Conservation (phyloP, 2,888 invertebrate species). For the Conistra vaccinii region DNA sequence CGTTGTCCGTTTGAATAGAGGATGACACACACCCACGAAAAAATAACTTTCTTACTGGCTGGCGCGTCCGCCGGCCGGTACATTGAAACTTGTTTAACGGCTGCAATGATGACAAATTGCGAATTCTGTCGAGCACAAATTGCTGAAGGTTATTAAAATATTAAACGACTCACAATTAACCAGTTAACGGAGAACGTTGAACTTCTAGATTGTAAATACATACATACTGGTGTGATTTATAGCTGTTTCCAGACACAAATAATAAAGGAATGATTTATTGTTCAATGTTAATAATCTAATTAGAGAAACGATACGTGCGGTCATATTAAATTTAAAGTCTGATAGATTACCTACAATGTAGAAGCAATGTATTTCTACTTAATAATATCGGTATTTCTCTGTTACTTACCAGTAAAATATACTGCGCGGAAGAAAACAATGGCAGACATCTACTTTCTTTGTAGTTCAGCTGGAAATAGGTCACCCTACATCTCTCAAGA, state of each 20-base stretch:
- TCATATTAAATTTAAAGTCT: slow-evolving; percentile 20
- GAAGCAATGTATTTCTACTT: neutral
- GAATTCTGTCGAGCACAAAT: slow-evolving; percentile 51
- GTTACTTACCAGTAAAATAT: slow-evolving; percentile 7
- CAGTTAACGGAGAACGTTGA: slow-evolving; percentile 52
- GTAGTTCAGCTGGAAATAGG: slow-evolving; percentile 21
- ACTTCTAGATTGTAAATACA: slow-evolving; percentile 54
- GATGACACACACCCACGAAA: slow-evolving; percentile 78
- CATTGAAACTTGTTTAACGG: slow-evolving; percentile 80
- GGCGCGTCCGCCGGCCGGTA: slow-evolving; percentile 59
- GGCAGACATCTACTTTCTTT: neutral
- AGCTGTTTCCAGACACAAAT: slow-evolving; percentile 35
- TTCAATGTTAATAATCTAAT: slow-evolving; percentile 28
- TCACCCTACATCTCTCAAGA: slow-evolving; percentile 5
- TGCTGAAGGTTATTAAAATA: slow-evolving; percentile 54
- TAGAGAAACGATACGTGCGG: slow-evolving; percentile 33
- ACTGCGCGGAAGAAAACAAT: slow-evolving; percentile 10
- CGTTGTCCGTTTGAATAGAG: slow-evolving; percentile 62
- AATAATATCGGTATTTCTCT: neutral
- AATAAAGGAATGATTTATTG: slow-evolving; percentile 41
- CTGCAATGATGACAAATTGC: slow-evolving; percentile 67
- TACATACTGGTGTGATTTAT: slow-evolving; percentile 35
- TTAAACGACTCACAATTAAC: slow-evolving; percentile 58
- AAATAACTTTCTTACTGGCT: slow-evolving; percentile 71
- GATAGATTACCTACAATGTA: slow-evolving; percentile 9